These are phyloP conservation scores for Oligia strigilis DNA, from an alignment of 2,888 invertebrate species.

Conservation along the genomic window DNA sequence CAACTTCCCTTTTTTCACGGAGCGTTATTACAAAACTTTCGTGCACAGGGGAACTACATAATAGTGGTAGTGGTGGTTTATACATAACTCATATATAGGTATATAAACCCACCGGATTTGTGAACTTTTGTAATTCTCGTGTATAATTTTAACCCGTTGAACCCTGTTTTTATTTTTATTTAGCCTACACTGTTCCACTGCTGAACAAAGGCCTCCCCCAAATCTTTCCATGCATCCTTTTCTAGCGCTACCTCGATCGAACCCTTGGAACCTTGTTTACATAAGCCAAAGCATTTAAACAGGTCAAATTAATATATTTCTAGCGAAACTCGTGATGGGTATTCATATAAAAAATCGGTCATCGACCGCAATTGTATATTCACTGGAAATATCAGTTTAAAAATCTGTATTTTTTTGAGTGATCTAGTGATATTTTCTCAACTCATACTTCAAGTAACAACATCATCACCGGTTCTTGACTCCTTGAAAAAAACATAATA, in stretches of 20 bases:
- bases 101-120: neutral
- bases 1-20: conserved; percentile 48
- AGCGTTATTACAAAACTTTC: conserved; percentile 55
- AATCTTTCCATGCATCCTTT: neutral
- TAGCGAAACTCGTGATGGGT: neutral
- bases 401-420: too few relatives aligned
- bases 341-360: too few relatives aligned
- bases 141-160: neutral
- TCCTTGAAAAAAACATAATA: too few relatives aligned
- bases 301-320: too few relatives aligned
- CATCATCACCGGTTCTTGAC: too few relatives aligned
- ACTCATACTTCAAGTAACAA: too few relatives aligned
- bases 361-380: too few relatives aligned
- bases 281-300: neutral
- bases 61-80: neutral
- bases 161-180: neutral
- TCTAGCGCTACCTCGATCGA: neutral
- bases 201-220: neutral
- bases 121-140: conserved; percentile 5
- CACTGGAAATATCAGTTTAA: too few relatives aligned
- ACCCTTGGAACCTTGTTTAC: neutral
- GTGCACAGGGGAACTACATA: conserved; percentile 32
- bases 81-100: neutral
- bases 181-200: neutral
- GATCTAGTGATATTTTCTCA: too few relatives aligned